Conservation (phyloP, 2,888 invertebrate species). For the Rotaria socialis region DNA sequence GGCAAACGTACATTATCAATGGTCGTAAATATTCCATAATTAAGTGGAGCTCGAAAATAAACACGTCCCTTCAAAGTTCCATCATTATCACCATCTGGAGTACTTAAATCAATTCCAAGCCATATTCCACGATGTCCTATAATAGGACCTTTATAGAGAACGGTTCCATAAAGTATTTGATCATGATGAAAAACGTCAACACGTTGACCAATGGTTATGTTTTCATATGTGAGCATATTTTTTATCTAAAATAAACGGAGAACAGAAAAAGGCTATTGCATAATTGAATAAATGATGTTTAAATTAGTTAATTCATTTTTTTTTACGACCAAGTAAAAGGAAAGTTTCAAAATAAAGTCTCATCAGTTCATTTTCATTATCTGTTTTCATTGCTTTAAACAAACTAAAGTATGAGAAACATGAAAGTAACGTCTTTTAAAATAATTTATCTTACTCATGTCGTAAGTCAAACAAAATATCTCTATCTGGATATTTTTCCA, state of each 20-base stretch:
- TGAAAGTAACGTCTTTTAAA: background rate
- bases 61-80: conserved; percentile 10
- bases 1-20: conserved; percentile 6
- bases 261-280: background rate
- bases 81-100: conserved; percentile 6
- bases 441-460: background rate
- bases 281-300: background rate
- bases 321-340: background rate
- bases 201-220: background rate
- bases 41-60: background rate
- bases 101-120: background rate
- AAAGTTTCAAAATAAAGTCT: background rate
- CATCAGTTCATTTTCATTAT: background rate
- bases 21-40: conserved; percentile 10
- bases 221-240: background rate
- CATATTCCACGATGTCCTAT: background rate
- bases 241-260: background rate
- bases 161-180: background rate
- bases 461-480: background rate
- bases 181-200: conserved; percentile 16
- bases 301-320: background rate
- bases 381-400: background rate
- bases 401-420: background rate
- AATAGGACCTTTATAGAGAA: conserved; percentile 35
- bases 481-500: background rate